Evolutionary conservation across 2,797 vertebrate genomes (phyloP), one percentile per base, ranked within the genome.

Genomic region (Chelidonichthys spinosus): DNA sequence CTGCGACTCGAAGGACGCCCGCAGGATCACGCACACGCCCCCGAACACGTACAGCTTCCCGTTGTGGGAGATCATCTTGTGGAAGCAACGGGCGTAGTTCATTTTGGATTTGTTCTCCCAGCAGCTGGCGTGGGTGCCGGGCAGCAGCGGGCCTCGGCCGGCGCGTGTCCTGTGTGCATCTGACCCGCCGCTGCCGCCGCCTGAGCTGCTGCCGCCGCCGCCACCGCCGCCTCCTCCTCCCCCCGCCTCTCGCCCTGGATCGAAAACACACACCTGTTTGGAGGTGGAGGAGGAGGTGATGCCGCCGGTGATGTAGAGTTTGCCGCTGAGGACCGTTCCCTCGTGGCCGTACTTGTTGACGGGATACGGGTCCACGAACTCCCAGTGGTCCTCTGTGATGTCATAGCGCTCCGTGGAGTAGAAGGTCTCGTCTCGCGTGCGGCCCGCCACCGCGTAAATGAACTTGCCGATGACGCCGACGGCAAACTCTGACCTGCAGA

Each of bases 91-190:
- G 6, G 98, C 98, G 6, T 99, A 99, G 95, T 99, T 99, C 98
- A 99, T 99, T 93, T 99, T 99, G 87, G 97, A 98, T 88, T 98
- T 99, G 93, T 99, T 99, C 92, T 99, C 98, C 98, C 98, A 99
- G 91, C 97, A 99, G 94, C 96, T 97, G 87, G 92, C 76, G 47
- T 91, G 90, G 2, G 83, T 75, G 69, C 80, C 87, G 64, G 96
- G 96, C 75, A 96, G 95, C 71, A 97, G 95, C 75, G 97, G 94
- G 10, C 96, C 96, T 65, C 97, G 96, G 47, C 96, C 93, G 33
- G 94, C 95, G 74, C 97, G 97, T 44, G 87, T 85, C 84, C 89
- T 89, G 80, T 87, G 86, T 1, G 88, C 90, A 95, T 97, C 91
- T 92, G 96, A 88, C 11, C 68, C 87, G 32, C 69, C 87, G 2